Evolutionary conservation across 2,888 invertebrate genomes (phyloP), one percentile per base, ranked within the genome.

Genomic region (Cheiracanthium punctorium): DNA sequence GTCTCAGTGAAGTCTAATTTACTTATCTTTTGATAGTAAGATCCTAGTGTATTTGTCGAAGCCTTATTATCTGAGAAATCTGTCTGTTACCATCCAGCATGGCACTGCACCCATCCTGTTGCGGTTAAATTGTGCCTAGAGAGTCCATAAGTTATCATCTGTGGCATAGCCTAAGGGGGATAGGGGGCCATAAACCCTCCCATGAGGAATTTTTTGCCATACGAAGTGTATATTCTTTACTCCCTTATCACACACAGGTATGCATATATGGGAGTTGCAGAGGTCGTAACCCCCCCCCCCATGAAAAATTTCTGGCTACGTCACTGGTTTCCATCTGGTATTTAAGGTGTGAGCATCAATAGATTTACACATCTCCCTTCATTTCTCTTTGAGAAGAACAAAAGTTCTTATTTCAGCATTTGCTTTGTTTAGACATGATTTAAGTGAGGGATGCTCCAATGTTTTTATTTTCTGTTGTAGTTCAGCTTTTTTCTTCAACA

Each of bases 1-100:
- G 14, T 12, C 17, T 8, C 28, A 71, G n/a, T 24, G 28, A 71
- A 71, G 14, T 71, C 17, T 14, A 71, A 14, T 20, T 10, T 10
- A 20, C 43, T 71, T n/a, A 24, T 43, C 41, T 71, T 71, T 43
- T 71, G 71, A 43, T 43, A 71, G 2, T 20, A 29, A 24, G 71
- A 10, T 8, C 71, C 71, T 1, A 71, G 28, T 7, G 41, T 20
- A 28, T 71, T 24, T n/a, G 71, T 43, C 17, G 71, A 29, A 37
- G 8, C 37, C 28, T 14, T 71, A 28, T 71, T 28, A 14, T 43
- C 71, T 1, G 12, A 10, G 41, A 24, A 28, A 71, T 17, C 1
- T 37, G 24, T 1, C 43, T 20, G 20, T 24, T 43, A 24, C 1
- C 10, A 20, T 71, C 43, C 2, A 43, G 2, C 1, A 71, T 5